phyloP scores from a whole-genome alignment of 1,140 invertebrate genomes.

The Dolichoris vasculosae region DNA sequence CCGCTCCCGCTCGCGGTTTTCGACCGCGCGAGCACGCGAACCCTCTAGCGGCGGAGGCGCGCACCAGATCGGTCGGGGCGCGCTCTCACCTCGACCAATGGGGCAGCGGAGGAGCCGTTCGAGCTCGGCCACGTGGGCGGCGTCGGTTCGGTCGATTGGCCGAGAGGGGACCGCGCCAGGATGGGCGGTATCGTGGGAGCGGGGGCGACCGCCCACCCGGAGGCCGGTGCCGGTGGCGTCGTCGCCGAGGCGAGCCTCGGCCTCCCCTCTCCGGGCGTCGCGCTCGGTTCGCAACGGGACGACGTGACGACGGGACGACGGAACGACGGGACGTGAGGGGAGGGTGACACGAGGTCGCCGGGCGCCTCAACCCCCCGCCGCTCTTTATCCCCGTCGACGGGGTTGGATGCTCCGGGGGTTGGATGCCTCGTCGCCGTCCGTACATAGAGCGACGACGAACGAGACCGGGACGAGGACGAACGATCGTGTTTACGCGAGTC shows the following conservation, averaged over 20 bases:
- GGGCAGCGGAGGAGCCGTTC: slow-evolving; percentile 60
- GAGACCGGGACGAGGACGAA: slow-evolving; percentile 66
- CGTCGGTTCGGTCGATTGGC: slow-evolving; percentile 57
- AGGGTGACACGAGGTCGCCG: too few relatives aligned
- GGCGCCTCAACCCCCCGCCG: not conserved
- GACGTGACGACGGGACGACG: too few relatives aligned
- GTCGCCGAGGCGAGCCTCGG: not conserved
- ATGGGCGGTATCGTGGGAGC: slow-evolving; percentile 51
- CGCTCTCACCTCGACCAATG: slow-evolving; percentile 57
- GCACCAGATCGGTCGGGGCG: slow-evolving; percentile 61
- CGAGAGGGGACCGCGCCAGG: not conserved
- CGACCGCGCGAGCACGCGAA: slow-evolving; percentile 10
- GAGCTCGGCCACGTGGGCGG: slow-evolving; percentile 58
- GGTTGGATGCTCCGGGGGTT: not conserved
- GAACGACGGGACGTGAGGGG: too few relatives aligned
- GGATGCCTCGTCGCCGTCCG: not conserved
- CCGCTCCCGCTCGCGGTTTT: slow-evolving; percentile 36
- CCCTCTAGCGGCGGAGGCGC: slow-evolving; percentile 69
- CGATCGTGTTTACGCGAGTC: slow-evolving; percentile 74
- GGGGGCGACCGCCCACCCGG: not conserved
- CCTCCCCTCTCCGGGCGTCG: not conserved
- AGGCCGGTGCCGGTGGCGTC: not conserved
- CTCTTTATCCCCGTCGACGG: not conserved
- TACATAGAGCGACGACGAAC: not conserved
- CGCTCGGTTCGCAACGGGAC: too few relatives aligned